Percentiles rank a stretch among this genome's conserved stretches.
These are phyloP conservation scores for Mohoua ochrocephala DNA, from an alignment of 2,113 vertebrate species.

Conservation along the genomic window DNA sequence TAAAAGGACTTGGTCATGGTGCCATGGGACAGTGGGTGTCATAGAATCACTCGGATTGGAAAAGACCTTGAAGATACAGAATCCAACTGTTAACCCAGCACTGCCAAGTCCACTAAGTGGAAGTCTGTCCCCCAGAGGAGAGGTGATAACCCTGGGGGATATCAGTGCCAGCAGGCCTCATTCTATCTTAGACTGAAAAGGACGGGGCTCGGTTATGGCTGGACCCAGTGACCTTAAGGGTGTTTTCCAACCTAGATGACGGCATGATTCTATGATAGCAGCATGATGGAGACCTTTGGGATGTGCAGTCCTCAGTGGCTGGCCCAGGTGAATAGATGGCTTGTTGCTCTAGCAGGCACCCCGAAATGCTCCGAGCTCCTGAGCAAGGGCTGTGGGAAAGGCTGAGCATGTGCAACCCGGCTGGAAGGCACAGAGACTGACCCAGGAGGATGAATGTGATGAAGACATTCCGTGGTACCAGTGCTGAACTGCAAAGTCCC, in stretches of 20 bases:
- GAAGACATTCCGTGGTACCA: background rate
- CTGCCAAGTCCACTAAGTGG: too few species aligned
- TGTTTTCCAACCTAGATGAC: background rate
- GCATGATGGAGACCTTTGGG: background rate
- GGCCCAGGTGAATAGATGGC: background rate
- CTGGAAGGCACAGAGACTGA: constrained; percentile 26
- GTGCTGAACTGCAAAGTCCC: background rate
- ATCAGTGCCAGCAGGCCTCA: background rate
- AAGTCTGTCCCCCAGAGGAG: background rate
- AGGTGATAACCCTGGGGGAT: background rate
- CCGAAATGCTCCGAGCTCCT: background rate
- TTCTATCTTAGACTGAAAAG: background rate
- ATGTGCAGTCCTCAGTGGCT: background rate
- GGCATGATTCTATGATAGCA: background rate
- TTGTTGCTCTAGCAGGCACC: background rate
- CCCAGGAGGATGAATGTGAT: background rate
- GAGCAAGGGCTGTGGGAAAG: background rate
- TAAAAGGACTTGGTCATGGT: background rate
- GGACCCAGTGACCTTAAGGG: background rate
- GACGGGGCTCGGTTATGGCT: background rate
- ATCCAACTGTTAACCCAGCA: background rate
- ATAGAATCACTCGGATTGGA: background rate
- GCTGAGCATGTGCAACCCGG: rapidly evolving
- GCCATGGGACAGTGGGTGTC: background rate
- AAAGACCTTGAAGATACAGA: background rate